These are phyloP conservation scores for Petrophora chlorosata DNA, from an alignment of 2,888 invertebrate species.

Conservation along the genomic window DNA sequence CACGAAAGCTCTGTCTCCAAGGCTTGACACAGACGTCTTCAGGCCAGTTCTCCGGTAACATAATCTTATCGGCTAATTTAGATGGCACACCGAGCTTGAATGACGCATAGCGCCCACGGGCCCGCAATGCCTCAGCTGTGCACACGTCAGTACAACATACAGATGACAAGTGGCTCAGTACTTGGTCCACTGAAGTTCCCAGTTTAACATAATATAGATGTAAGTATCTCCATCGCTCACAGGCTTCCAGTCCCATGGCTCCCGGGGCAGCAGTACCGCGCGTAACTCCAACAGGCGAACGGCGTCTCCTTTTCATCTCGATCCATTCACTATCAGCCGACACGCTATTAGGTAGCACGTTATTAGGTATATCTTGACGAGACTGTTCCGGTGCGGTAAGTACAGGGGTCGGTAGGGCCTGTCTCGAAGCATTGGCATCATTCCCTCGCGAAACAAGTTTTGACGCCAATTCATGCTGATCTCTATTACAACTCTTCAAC, in stretches of 20 bases:
- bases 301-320: neutral
- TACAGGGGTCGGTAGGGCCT: no score
- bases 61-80: constrained; percentile 2
- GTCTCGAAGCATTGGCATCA: no score
- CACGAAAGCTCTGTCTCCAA: constrained; percentile 14
- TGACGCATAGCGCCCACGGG: constrained; percentile 12
- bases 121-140: neutral
- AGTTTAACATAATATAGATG: constrained; percentile 6
- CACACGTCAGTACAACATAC: neutral
- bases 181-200: constrained; percentile 7
- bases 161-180: neutral
- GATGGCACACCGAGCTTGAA: constrained; percentile 16
- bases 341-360: no score
- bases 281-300: neutral
- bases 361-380: no score
- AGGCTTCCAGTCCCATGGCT: neutral
- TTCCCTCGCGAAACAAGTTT: no score
- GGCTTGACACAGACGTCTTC: constrained; percentile 14
- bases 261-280: neutral
- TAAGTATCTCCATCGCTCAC: neutral
- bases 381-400: no score
- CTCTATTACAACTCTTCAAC: no score
- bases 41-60: constrained; percentile 14
- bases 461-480: no score
- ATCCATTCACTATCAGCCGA: neutral